Conservation (phyloP, 2,888 invertebrate species). For the Melipona bicolor region DNA sequence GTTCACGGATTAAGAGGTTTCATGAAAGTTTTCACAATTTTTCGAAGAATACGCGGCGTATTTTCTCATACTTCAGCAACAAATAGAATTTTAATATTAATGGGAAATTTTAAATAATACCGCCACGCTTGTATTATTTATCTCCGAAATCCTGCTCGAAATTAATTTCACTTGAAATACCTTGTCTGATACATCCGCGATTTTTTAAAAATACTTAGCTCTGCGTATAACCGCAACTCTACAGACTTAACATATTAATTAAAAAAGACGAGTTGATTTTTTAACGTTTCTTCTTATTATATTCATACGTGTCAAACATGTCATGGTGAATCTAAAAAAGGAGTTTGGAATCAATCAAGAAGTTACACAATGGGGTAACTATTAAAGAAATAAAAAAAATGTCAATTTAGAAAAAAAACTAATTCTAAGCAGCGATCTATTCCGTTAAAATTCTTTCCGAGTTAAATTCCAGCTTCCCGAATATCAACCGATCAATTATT, state of each 20-base stretch:
- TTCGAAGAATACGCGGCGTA: neutral
- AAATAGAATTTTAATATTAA: neutral
- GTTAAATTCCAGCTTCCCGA: neutral
- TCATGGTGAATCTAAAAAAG: neutral
- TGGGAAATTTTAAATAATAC: conserved; percentile 26
- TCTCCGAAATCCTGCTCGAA: neutral
- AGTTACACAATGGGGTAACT: neutral
- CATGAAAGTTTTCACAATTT: neutral
- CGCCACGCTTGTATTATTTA: neutral
- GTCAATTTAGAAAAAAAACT: too few species aligned
- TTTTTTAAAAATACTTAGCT: neutral
- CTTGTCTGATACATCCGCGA: neutral
- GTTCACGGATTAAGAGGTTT: neutral
- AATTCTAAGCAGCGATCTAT: too few species aligned
- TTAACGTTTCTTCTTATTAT: neutral
- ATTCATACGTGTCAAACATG: neutral
- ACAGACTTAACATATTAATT: neutral
- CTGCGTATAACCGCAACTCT: neutral
- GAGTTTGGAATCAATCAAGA: too few species aligned
- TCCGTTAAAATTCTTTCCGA: too few species aligned
- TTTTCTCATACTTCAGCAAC: neutral
- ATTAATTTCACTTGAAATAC: neutral
- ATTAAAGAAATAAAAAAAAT: too few species aligned
- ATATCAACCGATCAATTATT: neutral
- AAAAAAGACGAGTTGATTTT: neutral